Evolutionary conservation across 1,140 invertebrate genomes (phyloP).

Genomic region (Cydia fagiglandana): DNA sequence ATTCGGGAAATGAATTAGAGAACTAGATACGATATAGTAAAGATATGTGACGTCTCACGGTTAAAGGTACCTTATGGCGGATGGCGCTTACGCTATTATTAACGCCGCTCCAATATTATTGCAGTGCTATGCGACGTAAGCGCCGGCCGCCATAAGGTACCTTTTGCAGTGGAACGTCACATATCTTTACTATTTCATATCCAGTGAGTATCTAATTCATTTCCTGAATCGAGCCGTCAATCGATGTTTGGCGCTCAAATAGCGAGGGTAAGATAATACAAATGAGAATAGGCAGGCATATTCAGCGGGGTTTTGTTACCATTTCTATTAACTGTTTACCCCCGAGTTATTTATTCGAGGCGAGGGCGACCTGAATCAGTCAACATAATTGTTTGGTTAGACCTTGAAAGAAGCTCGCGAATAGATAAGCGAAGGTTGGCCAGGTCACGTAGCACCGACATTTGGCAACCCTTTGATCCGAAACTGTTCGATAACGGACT

Average conservation of each 20-base stretch:
- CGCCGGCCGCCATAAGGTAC: too few relatives aligned
- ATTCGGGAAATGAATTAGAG: too few relatives aligned
- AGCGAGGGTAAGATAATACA: background rate
- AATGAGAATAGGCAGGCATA: slow-evolving; percentile 11
- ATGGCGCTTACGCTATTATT: too few relatives aligned
- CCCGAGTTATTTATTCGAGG: slow-evolving; percentile 8
- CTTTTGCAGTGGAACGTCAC: too few relatives aligned
- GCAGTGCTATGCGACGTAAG: too few relatives aligned
- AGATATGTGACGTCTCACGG: too few relatives aligned
- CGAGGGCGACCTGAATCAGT: slow-evolving; percentile 20
- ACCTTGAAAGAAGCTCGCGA: slow-evolving; percentile 27
- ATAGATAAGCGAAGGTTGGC: slow-evolving; percentile 30
- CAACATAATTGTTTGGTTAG: slow-evolving; percentile 7
- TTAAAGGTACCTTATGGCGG: too few relatives aligned
- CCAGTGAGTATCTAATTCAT: too few relatives aligned
- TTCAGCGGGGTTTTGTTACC: background rate
- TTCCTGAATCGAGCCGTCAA: too few relatives aligned
- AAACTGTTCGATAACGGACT: slow-evolving; percentile 31
- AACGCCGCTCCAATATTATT: too few relatives aligned
- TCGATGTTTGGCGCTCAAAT: background rate
- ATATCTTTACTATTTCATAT: too few relatives aligned
- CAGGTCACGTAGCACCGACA: slow-evolving; percentile 29
- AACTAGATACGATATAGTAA: too few relatives aligned
- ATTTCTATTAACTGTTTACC: slow-evolving; percentile 10
- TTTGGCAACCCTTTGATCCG: slow-evolving; percentile 38